Evolutionary conservation across 2,113 vertebrate species (phyloP).

Genomic region (Blennius ocellaris): DNA sequence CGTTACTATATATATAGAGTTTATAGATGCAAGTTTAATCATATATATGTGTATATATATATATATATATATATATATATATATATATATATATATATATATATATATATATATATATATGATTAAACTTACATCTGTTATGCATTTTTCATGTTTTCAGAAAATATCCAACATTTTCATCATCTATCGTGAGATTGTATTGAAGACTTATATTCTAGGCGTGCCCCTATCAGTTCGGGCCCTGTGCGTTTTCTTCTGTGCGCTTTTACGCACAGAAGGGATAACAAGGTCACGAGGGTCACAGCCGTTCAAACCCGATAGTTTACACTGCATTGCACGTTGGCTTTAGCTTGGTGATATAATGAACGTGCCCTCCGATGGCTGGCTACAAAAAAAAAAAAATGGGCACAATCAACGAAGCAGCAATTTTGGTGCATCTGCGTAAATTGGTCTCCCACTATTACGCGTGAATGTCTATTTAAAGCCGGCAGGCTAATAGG

Average conservation of each 20-base stretch:
- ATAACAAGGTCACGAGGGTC: conserved; percentile 50
- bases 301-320: background rate
- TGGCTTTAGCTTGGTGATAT: background rate
- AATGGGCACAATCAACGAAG: background rate
- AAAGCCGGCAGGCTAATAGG: conserved; percentile 48
- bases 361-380: background rate
- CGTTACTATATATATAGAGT: background rate
- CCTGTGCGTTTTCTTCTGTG: conserved; percentile 1
- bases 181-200: background rate
- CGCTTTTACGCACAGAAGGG: conserved; percentile 57
- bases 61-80: too few species aligned
- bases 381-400: conserved; percentile 7
- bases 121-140: background rate
- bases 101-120: too few species aligned
- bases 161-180: background rate
- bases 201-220: background rate
- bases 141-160: background rate
- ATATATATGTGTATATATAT: too few species aligned
- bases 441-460: conserved; percentile 18
- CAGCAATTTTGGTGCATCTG: conserved; percentile 22
- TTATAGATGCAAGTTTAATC: too few species aligned
- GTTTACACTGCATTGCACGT: background rate
- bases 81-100: too few species aligned
- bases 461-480: conserved; percentile 63
- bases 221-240: background rate